Base-by-base conservation (phyloP, 2,797 vertebrate genomes). In the Acipenser transmontanus region DNA sequence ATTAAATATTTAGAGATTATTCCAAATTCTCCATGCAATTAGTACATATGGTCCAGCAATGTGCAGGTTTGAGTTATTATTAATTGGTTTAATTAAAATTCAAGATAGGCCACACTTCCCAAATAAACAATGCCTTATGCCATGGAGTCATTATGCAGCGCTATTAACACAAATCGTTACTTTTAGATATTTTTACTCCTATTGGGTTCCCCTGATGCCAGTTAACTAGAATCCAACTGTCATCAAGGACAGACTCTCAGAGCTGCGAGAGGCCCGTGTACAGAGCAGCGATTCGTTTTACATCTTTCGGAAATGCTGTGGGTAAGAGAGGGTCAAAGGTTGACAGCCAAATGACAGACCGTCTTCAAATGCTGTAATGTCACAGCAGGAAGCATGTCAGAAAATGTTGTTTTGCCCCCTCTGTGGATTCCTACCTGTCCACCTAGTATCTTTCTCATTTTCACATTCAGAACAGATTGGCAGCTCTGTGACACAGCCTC, bases 261-360 rank as follows among this genome's bases (percentile, higher is more conserved):
- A 84, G 84, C 82, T 82, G 83, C 83, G 80, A 88, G 34, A 77
- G 82, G 78, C 79, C 75, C 68, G 74, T 71, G 75, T 82, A 77
- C 72, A 60, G 75, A 79, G 62, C 81, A 74, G 84, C 82, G 77
- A 85, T 88, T 86, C 82, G 82, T 84, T 82, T 84, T 86, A 84
- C 85, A 84, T 86, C 85, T 87, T 88, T 34, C 85, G 84, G 81
- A 77, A 85, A 81, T 80, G 82, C 74, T 85, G 87, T 87, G 84
- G 2, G 34, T 34, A 34, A 50, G 70, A 66, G 66, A 82, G 85
- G 89, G 91, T 91, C 85, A 92, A 85, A 87, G 90, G 88, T 90
- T 92, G 92, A 93, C 92, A 93, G 87, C 84, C 84, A 89, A 88
- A 83, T 93, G 93, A 93, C 92, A 91, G 87, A 88, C 87, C 89